A percentile compares a stretch with the other conserved stretches of the same genome.
These are phyloP conservation scores for Enteromius argenteus DNA, from an alignment of 2,797 vertebrate species.

Conservation along the genomic window DNA sequence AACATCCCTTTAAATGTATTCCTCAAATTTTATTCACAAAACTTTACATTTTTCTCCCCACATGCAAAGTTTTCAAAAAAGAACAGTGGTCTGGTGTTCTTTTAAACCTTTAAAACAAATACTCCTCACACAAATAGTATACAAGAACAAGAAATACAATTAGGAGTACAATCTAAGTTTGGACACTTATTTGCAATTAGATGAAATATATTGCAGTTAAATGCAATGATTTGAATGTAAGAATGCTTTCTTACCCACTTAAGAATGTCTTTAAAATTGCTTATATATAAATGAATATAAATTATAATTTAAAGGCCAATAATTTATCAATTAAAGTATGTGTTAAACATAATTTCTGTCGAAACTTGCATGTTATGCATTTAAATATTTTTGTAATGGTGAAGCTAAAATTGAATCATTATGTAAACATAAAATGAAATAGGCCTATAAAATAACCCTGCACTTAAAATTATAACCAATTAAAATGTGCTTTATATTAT, in stretches of 20 bases:
- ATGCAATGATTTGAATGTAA: background rate
- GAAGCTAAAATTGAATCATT: background rate
- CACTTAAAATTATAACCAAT: background rate
- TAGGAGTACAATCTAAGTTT: background rate
- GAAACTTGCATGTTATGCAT: background rate
- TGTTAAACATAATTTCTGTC: background rate
- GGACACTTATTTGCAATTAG: background rate
- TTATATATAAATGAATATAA: background rate
- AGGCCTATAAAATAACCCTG: background rate
- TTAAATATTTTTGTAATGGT: background rate
- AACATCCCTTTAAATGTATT: background rate
- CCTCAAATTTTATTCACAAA: background rate
- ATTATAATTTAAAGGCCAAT: background rate
- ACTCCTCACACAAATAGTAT: background rate
- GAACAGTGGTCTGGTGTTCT: background rate
- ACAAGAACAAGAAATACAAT: background rate
- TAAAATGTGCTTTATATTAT: background rate
- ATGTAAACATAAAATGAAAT: background rate
- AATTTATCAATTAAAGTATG: background rate
- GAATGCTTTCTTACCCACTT: background rate
- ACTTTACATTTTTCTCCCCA: background rate
- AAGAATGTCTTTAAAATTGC: background rate
- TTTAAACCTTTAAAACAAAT: background rate
- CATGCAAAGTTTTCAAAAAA: conserved; percentile 16
- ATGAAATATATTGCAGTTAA: background rate